These are phyloP conservation scores for Martes flavigula DNA, from an alignment of 2,797 vertebrate genomes.

Conservation along the genomic window DNA sequence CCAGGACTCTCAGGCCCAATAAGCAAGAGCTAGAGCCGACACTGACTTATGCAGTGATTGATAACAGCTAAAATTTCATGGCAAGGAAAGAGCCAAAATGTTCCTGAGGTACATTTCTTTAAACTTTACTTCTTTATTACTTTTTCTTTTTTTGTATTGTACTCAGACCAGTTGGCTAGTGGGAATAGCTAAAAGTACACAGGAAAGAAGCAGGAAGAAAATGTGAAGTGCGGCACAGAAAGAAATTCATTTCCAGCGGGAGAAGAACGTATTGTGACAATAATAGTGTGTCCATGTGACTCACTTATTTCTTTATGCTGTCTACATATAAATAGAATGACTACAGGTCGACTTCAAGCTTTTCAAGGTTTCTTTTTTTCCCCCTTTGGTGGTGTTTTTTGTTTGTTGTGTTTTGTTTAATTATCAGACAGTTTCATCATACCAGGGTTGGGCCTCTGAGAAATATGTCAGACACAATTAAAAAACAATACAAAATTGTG, in stretches of 20 bases:
- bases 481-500: conserved; percentile 39
- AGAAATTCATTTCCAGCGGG: background rate
- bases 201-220: background rate
- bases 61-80: conserved; percentile 19
- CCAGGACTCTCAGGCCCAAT: conserved; percentile 5
- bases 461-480: conserved; percentile 45
- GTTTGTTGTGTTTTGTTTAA: background rate
- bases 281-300: conserved; percentile 11
- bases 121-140: conserved; percentile 34
- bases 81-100: background rate
- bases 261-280: conserved; percentile 31
- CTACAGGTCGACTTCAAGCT: background rate
- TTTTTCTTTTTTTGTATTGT: background rate
- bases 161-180: background rate
- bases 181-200: background rate
- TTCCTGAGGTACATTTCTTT: conserved; percentile 19
- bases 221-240: background rate
- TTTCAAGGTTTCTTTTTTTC: conserved; percentile 1
- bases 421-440: conserved; percentile 15
- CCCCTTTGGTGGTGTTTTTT: background rate
- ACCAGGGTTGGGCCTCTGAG: background rate
- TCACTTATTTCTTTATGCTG: conserved; percentile 40
- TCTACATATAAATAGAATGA: conserved; percentile 22
- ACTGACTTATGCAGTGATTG: background rate
- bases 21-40: background rate